Conservation (phyloP, 2,113 vertebrate species). For the Pogona vitticeps region DNA sequence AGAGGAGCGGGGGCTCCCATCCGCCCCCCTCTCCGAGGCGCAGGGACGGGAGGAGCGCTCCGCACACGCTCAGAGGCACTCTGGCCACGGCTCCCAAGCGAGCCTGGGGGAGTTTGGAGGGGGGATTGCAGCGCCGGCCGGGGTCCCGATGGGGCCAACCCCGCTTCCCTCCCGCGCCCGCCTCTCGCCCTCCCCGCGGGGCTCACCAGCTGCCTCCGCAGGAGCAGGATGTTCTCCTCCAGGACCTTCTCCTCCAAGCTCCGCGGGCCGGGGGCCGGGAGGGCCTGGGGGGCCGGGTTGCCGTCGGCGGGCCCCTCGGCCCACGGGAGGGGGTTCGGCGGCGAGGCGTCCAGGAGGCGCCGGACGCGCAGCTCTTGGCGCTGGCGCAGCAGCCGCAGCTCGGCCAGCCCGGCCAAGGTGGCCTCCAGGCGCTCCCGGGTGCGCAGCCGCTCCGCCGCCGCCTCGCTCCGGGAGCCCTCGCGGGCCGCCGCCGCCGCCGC, state of each 20-base stretch:
- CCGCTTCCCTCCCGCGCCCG: too few relatives aligned
- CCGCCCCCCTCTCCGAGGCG: too few relatives aligned
- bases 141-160: too few relatives aligned
- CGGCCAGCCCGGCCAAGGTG: constrained; percentile 84
- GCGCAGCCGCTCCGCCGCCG: constrained; percentile 75
- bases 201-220: constrained; percentile 90
- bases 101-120: too few relatives aligned
- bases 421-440: constrained; percentile 87
- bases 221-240: constrained; percentile 90
- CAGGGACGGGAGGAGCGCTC: too few relatives aligned
- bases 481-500: constrained; percentile 73
- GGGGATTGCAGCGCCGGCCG: too few relatives aligned
- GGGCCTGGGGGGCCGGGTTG: too few relatives aligned
- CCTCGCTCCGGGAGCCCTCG: constrained; percentile 68
- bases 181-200: not conserved
- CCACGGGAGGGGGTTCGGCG: constrained; percentile 5
- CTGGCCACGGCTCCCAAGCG: not conserved
- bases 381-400: constrained; percentile 85
- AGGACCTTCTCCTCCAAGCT: constrained; percentile 88
- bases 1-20: not conserved
- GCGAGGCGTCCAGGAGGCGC: constrained; percentile 67
- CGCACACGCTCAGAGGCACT: not conserved
- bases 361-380: constrained; percentile 86
- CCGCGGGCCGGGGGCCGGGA: constrained; percentile 58
- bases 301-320: too few relatives aligned